These are phyloP conservation scores for Mallotus villosus DNA, from an alignment of 2,797 vertebrate species.

Conservation along the genomic window DNA sequence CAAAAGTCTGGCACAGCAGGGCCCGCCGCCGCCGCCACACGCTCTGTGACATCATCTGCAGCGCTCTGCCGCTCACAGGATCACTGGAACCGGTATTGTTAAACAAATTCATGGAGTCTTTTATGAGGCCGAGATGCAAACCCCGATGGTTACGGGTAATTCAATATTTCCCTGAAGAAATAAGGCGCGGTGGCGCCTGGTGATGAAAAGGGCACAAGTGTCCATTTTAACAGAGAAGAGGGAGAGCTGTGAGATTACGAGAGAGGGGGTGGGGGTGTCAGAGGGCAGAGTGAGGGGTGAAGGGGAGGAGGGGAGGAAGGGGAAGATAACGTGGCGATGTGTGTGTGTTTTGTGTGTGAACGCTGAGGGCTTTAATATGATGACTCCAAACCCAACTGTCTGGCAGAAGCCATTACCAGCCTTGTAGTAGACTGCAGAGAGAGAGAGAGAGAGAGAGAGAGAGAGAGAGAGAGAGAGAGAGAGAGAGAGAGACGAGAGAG, in stretches of 20 bases:
- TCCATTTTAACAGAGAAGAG: not conserved
- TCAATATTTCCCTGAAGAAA: constrained; percentile 8
- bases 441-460: not conserved
- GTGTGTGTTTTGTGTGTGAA: constrained; percentile 11
- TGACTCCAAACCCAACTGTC: constrained; percentile 51
- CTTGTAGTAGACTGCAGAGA: constrained; percentile 11
- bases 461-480: not conserved
- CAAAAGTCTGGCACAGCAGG: not conserved
- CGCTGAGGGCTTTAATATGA: constrained; percentile 62
- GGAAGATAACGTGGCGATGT: not conserved
- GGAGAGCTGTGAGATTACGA: not conserved
- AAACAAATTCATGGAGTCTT: constrained; percentile 8
- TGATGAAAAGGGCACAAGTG: not conserved
- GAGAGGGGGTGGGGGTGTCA: not conserved
- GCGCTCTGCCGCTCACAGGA: not conserved
- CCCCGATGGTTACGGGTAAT: not conserved
- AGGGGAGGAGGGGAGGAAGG: not conserved
- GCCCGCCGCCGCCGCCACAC: no score
- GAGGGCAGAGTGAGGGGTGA: not conserved
- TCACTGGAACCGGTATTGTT: not conserved
- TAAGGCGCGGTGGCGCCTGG: not conserved
- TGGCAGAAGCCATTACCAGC: constrained; percentile 59
- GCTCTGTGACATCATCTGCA: not conserved
- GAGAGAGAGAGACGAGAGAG: not conserved
- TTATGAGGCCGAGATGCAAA: not conserved